Base-by-base conservation (phyloP, 2,797 vertebrate species). In the Pangasius mekongensis region DNA sequence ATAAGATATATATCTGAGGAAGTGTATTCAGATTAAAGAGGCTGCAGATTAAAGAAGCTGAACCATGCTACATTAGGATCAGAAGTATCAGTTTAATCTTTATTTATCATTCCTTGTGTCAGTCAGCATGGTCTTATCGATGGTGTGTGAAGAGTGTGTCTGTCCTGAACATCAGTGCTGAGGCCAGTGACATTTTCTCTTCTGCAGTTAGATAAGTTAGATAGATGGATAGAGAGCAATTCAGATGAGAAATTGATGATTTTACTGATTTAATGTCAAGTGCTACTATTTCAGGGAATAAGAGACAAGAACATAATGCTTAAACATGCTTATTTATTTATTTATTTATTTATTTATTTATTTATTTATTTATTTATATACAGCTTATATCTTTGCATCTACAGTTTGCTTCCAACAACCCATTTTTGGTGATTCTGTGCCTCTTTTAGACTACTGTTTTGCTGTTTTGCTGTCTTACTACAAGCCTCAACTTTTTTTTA, bases 101-200 rank as follows among this genome's bases (percentile, higher is more conserved):
- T 74, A 85, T 87, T 69, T 52, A 81, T 89, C 74, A 76, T 85
- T 56, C 85, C 73, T 80, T 60, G 74, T 82, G 87, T 86, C 80
- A 66, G 73, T 24, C 58, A 71, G 60, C 66, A 56, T 66, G 54
- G 62, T 77, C 83, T 91, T 91, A 91, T 91, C 88, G 13, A 82
- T 77, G 77, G 60, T 81, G 77, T 73, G 60, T 77, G 64, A 69
- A 71, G 81, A 86, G 83, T 49, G 22, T 85, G 71, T 67, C 58
- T 81, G 47, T 33, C 60, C 67, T 49, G 49, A 39, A 56, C 69
- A 60, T 24, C 43, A 56, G 43, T 60, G 73, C 20, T 33, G n/a
- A 30, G 58, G 22, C 39, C 58, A 13, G 11, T 30, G 58, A 82
- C 80, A 81, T 86, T 87, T 87, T 89, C 83, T 84, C 83, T 43